Conservation (phyloP, 2,113 vertebrate genomes). For the Melanostigma gelatinosum region DNA sequence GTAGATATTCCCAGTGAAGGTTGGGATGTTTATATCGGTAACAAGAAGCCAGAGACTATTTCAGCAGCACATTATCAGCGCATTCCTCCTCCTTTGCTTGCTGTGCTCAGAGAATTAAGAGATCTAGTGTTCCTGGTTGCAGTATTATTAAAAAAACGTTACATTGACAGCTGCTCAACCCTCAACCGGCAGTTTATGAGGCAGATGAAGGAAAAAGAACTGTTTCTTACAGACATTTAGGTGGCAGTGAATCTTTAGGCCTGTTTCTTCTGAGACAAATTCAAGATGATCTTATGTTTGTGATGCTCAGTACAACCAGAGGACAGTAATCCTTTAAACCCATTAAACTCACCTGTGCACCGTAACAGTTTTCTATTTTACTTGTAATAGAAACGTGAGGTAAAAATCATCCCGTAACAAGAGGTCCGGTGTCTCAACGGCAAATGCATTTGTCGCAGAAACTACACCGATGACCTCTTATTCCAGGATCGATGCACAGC, state of each 20-base stretch:
- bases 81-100: background rate
- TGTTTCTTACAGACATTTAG: background rate
- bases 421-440: background rate
- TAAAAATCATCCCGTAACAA: background rate
- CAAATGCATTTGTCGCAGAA: background rate
- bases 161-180: constrained; percentile 26
- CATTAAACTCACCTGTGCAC: background rate
- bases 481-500: background rate
- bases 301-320: background rate
- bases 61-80: constrained; percentile 31
- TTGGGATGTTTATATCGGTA: constrained; percentile 38
- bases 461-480: background rate
- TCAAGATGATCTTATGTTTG: constrained; percentile 15
- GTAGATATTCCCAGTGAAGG: constrained; percentile 40
- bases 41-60: constrained; percentile 34
- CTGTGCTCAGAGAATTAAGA: constrained; percentile 40
- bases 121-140: constrained; percentile 22
- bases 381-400: background rate
- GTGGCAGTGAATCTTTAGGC: background rate
- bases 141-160: constrained; percentile 31
- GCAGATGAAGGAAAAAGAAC: constrained; percentile 2
- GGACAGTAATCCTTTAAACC: background rate
- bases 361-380: background rate
- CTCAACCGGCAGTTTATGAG: constrained; percentile 15
- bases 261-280: constrained; percentile 6